These are phyloP conservation scores for Steromphala cineraria DNA, from an alignment of 2,888 invertebrate genomes.

Conservation along the genomic window DNA sequence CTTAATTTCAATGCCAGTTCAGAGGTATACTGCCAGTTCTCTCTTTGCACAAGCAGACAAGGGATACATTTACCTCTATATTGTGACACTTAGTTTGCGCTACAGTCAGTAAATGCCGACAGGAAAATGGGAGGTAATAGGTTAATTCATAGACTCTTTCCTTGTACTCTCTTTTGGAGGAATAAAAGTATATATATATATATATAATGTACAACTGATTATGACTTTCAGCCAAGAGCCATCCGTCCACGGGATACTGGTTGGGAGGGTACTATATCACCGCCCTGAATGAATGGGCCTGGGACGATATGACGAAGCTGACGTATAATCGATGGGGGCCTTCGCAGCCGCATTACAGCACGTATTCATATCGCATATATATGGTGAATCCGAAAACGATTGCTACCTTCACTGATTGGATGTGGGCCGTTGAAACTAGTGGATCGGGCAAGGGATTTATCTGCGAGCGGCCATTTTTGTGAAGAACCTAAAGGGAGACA, in stretches of 20 bases:
- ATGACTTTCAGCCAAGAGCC: neutral
- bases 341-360: neutral
- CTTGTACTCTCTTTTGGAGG: no score
- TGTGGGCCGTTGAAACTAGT: neutral
- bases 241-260: neutral
- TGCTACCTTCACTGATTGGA: neutral
- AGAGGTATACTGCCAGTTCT: no score
- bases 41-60: no score
- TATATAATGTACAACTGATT: neutral
- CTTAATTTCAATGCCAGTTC: no score
- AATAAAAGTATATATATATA: no score
- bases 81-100: no score
- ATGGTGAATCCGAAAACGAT: neutral
- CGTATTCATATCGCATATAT: neutral
- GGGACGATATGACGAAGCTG: neutral
- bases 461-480: slow-evolving; percentile 2
- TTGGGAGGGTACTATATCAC: neutral
- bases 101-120: no score
- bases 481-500: no score
- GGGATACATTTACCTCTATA: no score
- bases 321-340: neutral
- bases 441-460: neutral
- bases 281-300: neutral
- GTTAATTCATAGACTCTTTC: no score
- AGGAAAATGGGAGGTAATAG: no score